Conservation (phyloP, 2,113 vertebrate genomes). For the Motacilla tschutschensis region DNA sequence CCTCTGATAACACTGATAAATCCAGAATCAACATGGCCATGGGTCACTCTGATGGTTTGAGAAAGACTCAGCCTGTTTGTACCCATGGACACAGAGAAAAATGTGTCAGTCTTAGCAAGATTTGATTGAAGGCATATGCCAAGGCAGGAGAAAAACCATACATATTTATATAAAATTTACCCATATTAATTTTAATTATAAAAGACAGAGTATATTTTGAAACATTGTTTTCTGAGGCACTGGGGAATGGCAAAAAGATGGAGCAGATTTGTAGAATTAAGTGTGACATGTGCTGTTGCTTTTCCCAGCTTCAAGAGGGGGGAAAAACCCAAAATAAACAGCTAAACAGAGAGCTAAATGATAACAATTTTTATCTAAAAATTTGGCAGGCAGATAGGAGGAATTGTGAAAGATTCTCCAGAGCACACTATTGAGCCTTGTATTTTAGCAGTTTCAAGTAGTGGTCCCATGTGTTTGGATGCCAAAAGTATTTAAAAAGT, state of each 20-base stretch:
- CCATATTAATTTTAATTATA: background rate
- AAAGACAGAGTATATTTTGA: background rate
- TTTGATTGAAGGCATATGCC: background rate
- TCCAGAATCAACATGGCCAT: slow-evolving; percentile 14
- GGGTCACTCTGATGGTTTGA: slow-evolving; percentile 28
- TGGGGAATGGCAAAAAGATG: background rate
- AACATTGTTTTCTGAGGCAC: background rate
- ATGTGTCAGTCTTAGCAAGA: background rate
- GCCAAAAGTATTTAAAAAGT: background rate
- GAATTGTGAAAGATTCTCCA: background rate
- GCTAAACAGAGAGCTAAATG: background rate
- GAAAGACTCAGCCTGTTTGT: slow-evolving; percentile 1
- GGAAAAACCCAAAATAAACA: background rate
- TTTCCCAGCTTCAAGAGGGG: background rate
- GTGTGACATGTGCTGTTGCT: background rate
- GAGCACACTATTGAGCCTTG: background rate
- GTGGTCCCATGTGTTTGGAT: background rate
- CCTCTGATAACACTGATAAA: slow-evolving; percentile 18
- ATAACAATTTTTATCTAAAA: background rate
- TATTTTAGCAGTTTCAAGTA: background rate
- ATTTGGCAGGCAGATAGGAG: background rate
- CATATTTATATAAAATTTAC: background rate
- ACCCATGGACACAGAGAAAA: background rate
- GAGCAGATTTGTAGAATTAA: background rate
- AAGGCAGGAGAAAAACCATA: background rate